Conservation (phyloP, 2,888 invertebrate genomes). For the Ectropis crepuscularia region DNA sequence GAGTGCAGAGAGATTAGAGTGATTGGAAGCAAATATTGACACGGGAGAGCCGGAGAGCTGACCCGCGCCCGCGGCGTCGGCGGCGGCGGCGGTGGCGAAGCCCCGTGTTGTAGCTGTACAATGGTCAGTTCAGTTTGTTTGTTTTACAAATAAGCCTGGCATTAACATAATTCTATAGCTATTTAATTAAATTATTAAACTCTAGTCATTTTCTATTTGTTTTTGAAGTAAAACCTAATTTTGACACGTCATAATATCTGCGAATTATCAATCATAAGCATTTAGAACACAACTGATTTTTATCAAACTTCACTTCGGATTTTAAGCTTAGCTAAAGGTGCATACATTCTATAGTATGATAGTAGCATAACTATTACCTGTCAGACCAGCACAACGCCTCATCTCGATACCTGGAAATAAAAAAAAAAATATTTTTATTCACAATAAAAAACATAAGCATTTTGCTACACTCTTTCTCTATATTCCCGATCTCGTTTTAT, state of each 20-base stretch:
- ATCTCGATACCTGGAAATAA: constrained; percentile 92
- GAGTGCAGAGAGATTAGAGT: constrained; percentile 42
- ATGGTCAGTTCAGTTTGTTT: constrained; percentile 58
- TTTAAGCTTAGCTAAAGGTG: too few relatives aligned
- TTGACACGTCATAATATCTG: too few relatives aligned
- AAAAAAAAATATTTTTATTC: constrained; percentile 38
- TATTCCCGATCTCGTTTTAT: too few relatives aligned
- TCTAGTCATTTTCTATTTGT: too few relatives aligned
- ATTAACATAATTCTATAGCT: constrained; percentile 32
- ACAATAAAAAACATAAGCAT: too few relatives aligned
- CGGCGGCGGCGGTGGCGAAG: constrained; percentile 35
- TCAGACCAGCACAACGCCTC: constrained; percentile 95
- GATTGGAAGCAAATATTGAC: constrained; percentile 60
- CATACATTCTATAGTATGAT: neutral
- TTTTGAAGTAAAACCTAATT: too few relatives aligned
- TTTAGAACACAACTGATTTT: too few relatives aligned
- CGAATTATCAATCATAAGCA: too few relatives aligned
- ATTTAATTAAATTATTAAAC: neutral
- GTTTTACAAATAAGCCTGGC: constrained; percentile 10
- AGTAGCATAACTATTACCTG: constrained; percentile 81
- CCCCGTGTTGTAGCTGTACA: constrained; percentile 67
- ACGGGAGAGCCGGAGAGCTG: constrained; percentile 27
- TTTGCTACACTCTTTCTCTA: too few relatives aligned
- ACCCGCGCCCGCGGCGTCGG: constrained; percentile 33
- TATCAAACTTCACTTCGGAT: too few relatives aligned